phyloP scores from a whole-genome alignment of 2,113 vertebrate genomes.

The Syrmaticus mikado region DNA sequence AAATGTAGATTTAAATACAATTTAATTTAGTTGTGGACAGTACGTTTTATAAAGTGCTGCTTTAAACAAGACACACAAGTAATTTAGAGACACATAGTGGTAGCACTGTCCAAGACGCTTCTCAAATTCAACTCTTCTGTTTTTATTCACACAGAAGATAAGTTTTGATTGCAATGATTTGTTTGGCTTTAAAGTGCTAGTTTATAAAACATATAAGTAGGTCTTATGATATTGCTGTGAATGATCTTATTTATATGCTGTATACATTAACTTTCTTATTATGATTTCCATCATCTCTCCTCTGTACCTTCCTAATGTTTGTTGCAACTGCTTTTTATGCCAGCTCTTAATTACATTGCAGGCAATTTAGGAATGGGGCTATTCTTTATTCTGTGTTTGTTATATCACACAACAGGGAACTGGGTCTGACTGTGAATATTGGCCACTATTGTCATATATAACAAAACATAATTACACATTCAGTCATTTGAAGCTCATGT shows the following conservation, averaged over 20 bases:
- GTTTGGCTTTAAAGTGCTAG: not conserved
- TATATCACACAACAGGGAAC: constrained; percentile 17
- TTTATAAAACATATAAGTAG: not conserved
- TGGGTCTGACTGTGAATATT: not conserved
- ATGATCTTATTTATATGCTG: not conserved
- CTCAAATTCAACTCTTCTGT: not conserved
- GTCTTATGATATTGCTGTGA: not conserved
- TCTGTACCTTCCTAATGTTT: not conserved
- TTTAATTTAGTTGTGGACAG: not conserved
- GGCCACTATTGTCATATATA: constrained; percentile 15
- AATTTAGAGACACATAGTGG: not conserved
- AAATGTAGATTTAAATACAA: not conserved
- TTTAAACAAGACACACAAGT: not conserved
- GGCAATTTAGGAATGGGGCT: not conserved
- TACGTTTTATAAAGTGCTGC: not conserved
- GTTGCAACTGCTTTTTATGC: not conserved
- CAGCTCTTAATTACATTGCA: constrained; percentile 2
- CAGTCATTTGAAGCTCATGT: constrained; percentile 15
- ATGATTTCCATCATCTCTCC: not conserved
- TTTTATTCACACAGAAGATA: not conserved
- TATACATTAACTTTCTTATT: not conserved
- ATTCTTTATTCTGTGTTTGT: not conserved
- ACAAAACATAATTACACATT: constrained; percentile 46
- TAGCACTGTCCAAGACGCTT: not conserved
- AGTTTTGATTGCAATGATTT: not conserved